phyloP scores from a whole-genome alignment of 1,140 invertebrate genomes.

The Heliconius himera region DNA sequence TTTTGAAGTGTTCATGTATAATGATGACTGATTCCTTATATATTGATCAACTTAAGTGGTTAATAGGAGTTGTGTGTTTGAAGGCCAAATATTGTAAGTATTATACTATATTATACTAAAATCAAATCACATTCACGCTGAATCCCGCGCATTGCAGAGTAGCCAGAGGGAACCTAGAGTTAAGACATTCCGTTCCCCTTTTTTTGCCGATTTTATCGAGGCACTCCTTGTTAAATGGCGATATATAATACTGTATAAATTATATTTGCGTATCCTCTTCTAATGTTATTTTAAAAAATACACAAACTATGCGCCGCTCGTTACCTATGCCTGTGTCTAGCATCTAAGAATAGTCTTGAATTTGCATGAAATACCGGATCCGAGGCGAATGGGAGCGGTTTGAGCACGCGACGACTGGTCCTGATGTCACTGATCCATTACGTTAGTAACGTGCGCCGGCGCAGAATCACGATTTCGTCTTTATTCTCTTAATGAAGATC shows the following conservation, averaged over 20 bases:
- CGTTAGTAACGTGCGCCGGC: conserved; percentile 31
- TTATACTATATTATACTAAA: no score
- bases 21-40: conserved; percentile 21
- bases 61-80: conserved; percentile 26
- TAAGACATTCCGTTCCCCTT: no score
- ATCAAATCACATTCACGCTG: no score
- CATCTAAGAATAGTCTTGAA: conserved; percentile 33
- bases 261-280: neutral
- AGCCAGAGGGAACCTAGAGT: no score
- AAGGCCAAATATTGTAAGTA: conserved; percentile 22
- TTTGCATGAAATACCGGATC: conserved; percentile 36
- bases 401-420: conserved; percentile 30
- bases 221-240: no score
- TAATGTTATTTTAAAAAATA: neutral
- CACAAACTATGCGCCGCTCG: neutral
- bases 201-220: no score
- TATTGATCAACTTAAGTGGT: conserved; percentile 21
- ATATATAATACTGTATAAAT: no score
- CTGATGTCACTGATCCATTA: conserved; percentile 28
- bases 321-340: conserved; percentile 12
- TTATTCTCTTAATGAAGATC: neutral
- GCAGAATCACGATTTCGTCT: neutral
- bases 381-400: conserved; percentile 33
- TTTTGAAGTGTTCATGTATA: neutral
- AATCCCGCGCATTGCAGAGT: no score